phyloP scores from a whole-genome alignment of 2,888 invertebrate genomes.

The Busseola fusca region DNA sequence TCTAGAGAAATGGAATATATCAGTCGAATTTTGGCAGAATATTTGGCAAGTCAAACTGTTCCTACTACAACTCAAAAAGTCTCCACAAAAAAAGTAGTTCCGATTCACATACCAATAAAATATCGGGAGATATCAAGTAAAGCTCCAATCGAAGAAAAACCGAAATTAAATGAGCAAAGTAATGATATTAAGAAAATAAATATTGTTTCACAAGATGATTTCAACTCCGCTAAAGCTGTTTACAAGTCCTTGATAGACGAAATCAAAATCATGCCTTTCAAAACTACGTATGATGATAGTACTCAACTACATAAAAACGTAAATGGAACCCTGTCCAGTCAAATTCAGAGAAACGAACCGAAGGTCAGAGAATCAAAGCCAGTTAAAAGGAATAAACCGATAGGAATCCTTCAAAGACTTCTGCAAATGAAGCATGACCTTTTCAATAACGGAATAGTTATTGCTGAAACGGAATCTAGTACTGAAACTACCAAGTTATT shows the following conservation, averaged over 20 bases:
- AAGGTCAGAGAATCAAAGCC: background rate
- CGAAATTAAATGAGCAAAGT: background rate
- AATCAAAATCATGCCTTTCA: constrained; percentile 5
- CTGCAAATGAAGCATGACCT: constrained; percentile 26
- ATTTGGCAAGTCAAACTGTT: constrained; percentile 55
- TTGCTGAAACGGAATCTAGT: constrained; percentile 5
- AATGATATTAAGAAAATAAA: constrained; percentile 6
- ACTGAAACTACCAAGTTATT: background rate
- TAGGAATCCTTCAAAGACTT: constrained; percentile 18
- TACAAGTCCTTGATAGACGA: constrained; percentile 16
- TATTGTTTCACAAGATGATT: constrained; percentile 9
- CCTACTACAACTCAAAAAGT: constrained; percentile 49
- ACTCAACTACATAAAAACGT: constrained; percentile 3
- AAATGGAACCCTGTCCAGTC: constrained; percentile 16
- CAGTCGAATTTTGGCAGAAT: constrained; percentile 64
- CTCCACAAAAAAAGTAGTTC: constrained; percentile 32
- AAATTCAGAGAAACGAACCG: background rate
- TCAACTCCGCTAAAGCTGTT: background rate
- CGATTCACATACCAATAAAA: constrained; percentile 49
- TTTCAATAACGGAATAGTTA: constrained; percentile 24
- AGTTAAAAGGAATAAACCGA: constrained; percentile 1
- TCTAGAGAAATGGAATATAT: constrained; percentile 63
- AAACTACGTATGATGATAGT: constrained; percentile 1
- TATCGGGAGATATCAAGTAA: constrained; percentile 49
- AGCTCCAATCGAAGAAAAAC: constrained; percentile 10